Percentiles rank a stretch among this genome's conserved stretches.
Conservation (phyloP, 2,888 invertebrate genomes). For the Drosophila gaucha region DNA sequence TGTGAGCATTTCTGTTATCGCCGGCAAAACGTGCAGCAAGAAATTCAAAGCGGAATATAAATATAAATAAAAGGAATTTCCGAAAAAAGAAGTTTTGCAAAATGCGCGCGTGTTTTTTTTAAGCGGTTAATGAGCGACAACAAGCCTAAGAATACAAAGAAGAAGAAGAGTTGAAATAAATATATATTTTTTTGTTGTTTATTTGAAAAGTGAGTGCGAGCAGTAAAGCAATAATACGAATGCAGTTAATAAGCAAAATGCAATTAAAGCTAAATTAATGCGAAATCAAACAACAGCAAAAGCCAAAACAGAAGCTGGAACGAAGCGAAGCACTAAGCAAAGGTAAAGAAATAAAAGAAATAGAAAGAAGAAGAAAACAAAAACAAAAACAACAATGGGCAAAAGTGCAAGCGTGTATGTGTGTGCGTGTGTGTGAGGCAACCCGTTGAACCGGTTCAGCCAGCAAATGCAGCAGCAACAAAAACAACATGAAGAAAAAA, state of each 20-base stretch:
- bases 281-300: slow-evolving; percentile 24
- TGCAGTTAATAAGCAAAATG: slow-evolving; percentile 16
- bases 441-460: slow-evolving; percentile 70
- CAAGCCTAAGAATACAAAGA: not conserved
- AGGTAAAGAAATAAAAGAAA: slow-evolving; percentile 45
- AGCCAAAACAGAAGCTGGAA: slow-evolving; percentile 48
- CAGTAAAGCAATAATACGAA: slow-evolving; percentile 21
- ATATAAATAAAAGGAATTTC: not conserved
- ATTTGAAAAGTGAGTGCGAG: slow-evolving; percentile 51
- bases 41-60: not conserved
- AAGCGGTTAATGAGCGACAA: not conserved
- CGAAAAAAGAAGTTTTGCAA: slow-evolving; percentile 26
- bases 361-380: slow-evolving; percentile 28
- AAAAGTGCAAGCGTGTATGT: slow-evolving; percentile 42
- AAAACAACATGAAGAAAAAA: slow-evolving; percentile 28
- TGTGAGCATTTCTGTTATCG: slow-evolving; percentile 23
- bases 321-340: slow-evolving; percentile 33
- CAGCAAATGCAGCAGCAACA: slow-evolving; percentile 43
- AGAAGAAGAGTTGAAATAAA: slow-evolving; percentile 7
- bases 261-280: slow-evolving; percentile 19
- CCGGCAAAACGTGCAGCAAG: slow-evolving; percentile 25
- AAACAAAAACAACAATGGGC: slow-evolving; percentile 17
- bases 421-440: slow-evolving; percentile 35
- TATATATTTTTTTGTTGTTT: slow-evolving; percentile 47
- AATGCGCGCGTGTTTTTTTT: slow-evolving; percentile 53